phyloP scores from a whole-genome alignment of 2,797 vertebrate genomes.

The Sardinella longiceps region DNA sequence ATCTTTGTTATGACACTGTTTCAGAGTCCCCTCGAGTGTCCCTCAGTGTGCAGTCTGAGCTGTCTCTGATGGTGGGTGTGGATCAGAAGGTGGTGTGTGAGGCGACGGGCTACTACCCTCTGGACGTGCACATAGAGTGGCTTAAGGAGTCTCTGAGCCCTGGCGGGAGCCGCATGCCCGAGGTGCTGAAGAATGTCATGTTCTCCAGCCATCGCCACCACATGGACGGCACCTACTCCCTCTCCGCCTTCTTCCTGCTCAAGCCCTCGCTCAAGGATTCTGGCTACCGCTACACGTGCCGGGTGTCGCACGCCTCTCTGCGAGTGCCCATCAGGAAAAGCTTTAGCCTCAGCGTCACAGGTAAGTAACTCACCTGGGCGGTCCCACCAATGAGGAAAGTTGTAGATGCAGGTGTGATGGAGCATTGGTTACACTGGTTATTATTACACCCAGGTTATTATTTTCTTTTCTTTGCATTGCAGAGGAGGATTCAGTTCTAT shows the following conservation, averaged over 20 bases:
- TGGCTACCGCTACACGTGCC: conserved; percentile 70
- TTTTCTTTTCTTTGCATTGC: not conserved
- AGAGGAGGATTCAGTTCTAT: conserved; percentile 58
- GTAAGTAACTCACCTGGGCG: conserved; percentile 39
- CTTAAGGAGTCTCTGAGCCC: conserved; percentile 49
- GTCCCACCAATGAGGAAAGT: not conserved
- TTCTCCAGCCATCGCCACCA: conserved; percentile 75
- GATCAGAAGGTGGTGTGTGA: conserved; percentile 74
- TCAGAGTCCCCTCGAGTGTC: conserved; percentile 74
- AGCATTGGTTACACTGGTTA: too few species aligned
- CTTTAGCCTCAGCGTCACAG: conserved; percentile 66
- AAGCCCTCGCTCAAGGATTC: conserved; percentile 59
- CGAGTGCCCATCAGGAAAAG: conserved; percentile 71
- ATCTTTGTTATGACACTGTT: not conserved
- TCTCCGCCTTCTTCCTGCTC: conserved; percentile 76
- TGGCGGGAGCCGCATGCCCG: conserved; percentile 56
- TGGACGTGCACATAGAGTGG: conserved; percentile 76
- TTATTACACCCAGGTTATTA: too few species aligned
- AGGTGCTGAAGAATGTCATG: conserved; percentile 63
- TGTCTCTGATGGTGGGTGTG: conserved; percentile 62
- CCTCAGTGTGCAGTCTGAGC: conserved; percentile 57
- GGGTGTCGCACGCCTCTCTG: conserved; percentile 72
- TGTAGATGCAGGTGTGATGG: too few species aligned
- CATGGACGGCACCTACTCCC: conserved; percentile 70
- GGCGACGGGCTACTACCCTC: conserved; percentile 72